These are phyloP conservation scores for Empis livida DNA, from an alignment of 2,888 invertebrate genomes.

Conservation along the genomic window DNA sequence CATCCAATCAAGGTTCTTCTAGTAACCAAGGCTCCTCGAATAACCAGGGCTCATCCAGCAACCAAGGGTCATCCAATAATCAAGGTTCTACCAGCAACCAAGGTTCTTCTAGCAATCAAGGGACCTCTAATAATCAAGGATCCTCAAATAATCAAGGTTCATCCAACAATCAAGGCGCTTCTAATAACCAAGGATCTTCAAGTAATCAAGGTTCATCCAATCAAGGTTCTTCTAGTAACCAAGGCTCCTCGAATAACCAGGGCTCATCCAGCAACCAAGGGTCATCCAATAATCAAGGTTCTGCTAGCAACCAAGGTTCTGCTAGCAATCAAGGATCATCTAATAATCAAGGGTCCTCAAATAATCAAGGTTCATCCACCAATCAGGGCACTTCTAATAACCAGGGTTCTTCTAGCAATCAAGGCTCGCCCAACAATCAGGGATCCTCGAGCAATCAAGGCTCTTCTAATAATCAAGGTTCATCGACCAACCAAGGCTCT, in stretches of 20 bases:
- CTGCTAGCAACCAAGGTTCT: slow-evolving; percentile 8
- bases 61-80: slow-evolving; percentile 11
- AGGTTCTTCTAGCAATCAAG: slow-evolving; percentile 4
- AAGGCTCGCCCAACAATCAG: slow-evolving; percentile 8
- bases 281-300: slow-evolving; percentile 11
- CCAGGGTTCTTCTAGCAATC: slow-evolving; percentile 6
- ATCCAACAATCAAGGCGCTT: slow-evolving; percentile 4
- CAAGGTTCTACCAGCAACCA: slow-evolving; percentile 14
- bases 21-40: slow-evolving; percentile 7
- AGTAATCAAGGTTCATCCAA: slow-evolving; percentile 8
- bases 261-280: slow-evolving; percentile 10
- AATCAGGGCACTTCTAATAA: slow-evolving; percentile 14
- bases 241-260: slow-evolving; percentile 4
- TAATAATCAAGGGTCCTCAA: slow-evolving; percentile 7
- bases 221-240: slow-evolving; percentile 10
- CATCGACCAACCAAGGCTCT: slow-evolving; percentile 11
- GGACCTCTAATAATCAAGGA: slow-evolving; percentile 9
- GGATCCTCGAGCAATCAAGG: slow-evolving; percentile 8
- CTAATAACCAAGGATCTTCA: slow-evolving; percentile 6
- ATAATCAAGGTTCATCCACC: slow-evolving; percentile 9
- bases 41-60: background rate
- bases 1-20: slow-evolving; percentile 9
- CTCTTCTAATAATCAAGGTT: slow-evolving; percentile 5
- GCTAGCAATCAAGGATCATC: slow-evolving; percentile 11
- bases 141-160: slow-evolving; percentile 9